These are phyloP conservation scores for Trichopoda pennipes DNA, from an alignment of 2,888 invertebrate species.

Conservation along the genomic window DNA sequence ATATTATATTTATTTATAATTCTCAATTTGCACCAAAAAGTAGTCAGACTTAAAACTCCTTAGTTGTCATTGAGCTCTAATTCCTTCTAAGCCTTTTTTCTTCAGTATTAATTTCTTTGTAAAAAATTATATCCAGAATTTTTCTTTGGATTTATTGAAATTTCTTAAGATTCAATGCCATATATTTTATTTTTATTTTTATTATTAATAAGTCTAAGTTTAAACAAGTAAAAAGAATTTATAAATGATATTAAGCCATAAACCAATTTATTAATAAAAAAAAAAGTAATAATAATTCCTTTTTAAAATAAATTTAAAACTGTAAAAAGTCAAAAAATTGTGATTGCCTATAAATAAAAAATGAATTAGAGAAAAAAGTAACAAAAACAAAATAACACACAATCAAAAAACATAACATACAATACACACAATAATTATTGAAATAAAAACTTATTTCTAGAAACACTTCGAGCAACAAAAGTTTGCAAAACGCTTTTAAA, in stretches of 20 bases:
- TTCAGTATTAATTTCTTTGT: not conserved
- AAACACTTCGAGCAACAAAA: no score
- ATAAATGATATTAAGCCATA: constrained; percentile 54
- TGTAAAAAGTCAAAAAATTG: constrained; percentile 40
- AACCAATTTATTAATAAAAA: constrained; percentile 20
- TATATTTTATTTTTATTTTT: constrained; percentile 58
- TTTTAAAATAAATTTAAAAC: constrained; percentile 21
- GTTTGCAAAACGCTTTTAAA: no score
- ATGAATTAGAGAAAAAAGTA: constrained; percentile 4
- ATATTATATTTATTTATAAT: no score
- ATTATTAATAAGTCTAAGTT: constrained; percentile 53
- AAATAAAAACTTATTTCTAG: not conserved
- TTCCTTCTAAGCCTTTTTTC: not conserved
- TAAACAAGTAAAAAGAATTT: constrained; percentile 57
- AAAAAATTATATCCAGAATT: constrained; percentile 45
- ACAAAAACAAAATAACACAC: not conserved
- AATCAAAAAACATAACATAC: not conserved
- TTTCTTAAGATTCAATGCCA: constrained; percentile 60
- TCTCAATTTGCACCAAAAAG: no score
- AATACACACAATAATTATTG: not conserved
- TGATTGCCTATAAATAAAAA: constrained; percentile 47
- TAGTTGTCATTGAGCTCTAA: no score
- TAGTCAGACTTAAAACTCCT: no score
- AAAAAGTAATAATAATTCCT: not conserved
- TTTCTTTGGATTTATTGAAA: constrained; percentile 7